phyloP scores from a whole-genome alignment of 2,888 invertebrate species.

The Pachydiplax longipennis region DNA sequence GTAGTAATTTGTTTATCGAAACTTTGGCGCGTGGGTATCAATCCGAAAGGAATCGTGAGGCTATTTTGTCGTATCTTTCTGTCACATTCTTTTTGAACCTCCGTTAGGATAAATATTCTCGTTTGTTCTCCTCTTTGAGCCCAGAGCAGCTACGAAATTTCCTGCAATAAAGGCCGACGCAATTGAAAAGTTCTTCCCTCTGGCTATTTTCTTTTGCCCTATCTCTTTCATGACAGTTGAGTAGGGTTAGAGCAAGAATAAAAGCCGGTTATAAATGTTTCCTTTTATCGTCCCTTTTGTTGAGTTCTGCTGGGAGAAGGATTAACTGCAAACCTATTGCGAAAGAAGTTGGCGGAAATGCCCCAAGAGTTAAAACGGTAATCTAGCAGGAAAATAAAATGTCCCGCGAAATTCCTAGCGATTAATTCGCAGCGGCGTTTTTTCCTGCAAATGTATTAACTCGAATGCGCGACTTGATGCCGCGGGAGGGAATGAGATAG shows the following conservation, averaged over 20 bases:
- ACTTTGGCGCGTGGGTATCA: background rate
- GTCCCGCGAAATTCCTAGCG: background rate
- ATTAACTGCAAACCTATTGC: background rate
- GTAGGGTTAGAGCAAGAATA: background rate
- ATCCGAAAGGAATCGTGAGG: background rate
- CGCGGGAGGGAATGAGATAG: background rate
- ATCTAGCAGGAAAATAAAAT: background rate
- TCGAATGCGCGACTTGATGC: background rate
- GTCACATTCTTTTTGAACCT: background rate
- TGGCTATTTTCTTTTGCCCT: background rate
- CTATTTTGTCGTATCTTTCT: no score
- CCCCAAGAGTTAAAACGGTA: background rate
- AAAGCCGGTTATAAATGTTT: background rate
- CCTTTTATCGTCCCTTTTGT: background rate
- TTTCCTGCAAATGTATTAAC: background rate
- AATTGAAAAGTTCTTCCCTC: background rate
- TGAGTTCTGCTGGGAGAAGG: background rate
- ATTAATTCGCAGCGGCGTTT: background rate
- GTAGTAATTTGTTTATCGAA: no score
- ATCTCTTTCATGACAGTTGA: background rate
- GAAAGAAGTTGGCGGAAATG: background rate
- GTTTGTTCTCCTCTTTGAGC: background rate
- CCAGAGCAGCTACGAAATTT: background rate
- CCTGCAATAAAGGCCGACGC: background rate
- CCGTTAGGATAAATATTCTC: background rate